These are phyloP conservation scores for Agonopterix alstromeriana DNA, from an alignment of 2,888 invertebrate genomes.

Conservation along the genomic window DNA sequence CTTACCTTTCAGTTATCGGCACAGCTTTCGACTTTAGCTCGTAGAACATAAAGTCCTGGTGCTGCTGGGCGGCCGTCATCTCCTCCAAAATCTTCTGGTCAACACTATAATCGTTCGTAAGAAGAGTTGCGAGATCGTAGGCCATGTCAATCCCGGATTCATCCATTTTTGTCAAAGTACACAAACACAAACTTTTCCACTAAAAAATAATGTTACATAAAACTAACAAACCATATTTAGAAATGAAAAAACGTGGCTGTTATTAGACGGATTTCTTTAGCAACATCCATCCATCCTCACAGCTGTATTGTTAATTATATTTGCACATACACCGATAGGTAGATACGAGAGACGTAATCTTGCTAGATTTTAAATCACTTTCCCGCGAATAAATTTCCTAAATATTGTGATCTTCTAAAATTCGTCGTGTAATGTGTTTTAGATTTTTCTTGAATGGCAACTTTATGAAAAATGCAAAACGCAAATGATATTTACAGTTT, in stretches of 20 bases:
- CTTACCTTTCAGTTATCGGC: constrained; percentile 76
- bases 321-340: constrained; percentile 32
- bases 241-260: constrained; percentile 43
- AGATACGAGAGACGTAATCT: constrained; percentile 41
- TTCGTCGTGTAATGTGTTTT: constrained; percentile 9
- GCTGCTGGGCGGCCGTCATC: constrained; percentile 71
- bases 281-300: constrained; percentile 69
- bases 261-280: constrained; percentile 46
- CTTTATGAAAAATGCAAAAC: neutral
- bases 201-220: constrained; percentile 26
- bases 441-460: constrained; percentile 19
- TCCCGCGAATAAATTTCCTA: constrained; percentile 6
- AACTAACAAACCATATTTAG: constrained; percentile 42
- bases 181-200: constrained; percentile 58
- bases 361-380: constrained; percentile 25
- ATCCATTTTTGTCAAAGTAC: constrained; percentile 69
- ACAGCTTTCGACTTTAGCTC: constrained; percentile 79
- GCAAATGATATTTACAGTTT: no score
- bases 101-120: constrained; percentile 70
- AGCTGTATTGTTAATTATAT: constrained; percentile 63
- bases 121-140: constrained; percentile 78
- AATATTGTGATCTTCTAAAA: constrained; percentile 13
- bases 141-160: constrained; percentile 81
- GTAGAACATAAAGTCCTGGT: constrained; percentile 79
- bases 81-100: constrained; percentile 74